Evolutionary conservation across 92 coral and sea anemone species (phyloP).

Genomic region (Parazoanthus atlanticus): DNA sequence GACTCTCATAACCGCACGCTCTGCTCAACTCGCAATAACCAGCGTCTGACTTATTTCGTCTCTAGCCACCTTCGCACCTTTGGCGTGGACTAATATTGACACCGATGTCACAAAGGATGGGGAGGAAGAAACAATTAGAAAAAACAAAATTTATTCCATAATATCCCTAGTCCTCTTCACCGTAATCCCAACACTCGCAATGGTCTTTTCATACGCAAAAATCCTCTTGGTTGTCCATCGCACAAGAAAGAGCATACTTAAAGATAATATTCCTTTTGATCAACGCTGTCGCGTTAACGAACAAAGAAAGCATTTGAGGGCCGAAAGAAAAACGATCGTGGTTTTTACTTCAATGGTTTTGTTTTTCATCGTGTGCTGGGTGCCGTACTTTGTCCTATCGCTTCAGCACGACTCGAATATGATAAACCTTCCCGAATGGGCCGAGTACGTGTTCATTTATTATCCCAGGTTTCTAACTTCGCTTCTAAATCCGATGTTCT

Average conservation of each 20-base stretch:
- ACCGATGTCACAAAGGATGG: conserved; percentile 16
- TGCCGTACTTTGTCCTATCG: conserved; percentile 64
- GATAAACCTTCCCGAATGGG: conserved; percentile 62
- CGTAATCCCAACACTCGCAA: conserved; percentile 42
- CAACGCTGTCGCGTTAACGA: neutral
- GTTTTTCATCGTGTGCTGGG: conserved; percentile 69
- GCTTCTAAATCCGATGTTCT: conserved; percentile 63
- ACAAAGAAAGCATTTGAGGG: conserved; percentile 25
- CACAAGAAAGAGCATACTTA: conserved; percentile 48
- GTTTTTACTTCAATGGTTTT: conserved; percentile 65
- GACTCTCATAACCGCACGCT: neutral
- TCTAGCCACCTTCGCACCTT: neutral
- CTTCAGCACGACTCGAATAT: conserved; percentile 29
- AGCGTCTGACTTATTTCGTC: neutral
- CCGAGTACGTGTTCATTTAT: conserved; percentile 56
- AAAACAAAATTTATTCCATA: conserved; percentile 21
- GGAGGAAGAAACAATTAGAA: neutral
- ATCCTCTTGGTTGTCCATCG: conserved; percentile 53
- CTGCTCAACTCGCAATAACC: neutral
- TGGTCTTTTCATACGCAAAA: conserved; percentile 47
- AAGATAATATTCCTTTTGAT: conserved; percentile 43
- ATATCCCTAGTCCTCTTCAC: conserved; percentile 41
- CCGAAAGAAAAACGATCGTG: conserved; percentile 72
- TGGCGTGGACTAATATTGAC: neutral
- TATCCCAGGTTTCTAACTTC: conserved; percentile 75